Evolutionary conservation across 2,888 invertebrate species (phyloP), one percentile per base, ranked within the genome.

Genomic region (Meteorus cinctellus): DNA sequence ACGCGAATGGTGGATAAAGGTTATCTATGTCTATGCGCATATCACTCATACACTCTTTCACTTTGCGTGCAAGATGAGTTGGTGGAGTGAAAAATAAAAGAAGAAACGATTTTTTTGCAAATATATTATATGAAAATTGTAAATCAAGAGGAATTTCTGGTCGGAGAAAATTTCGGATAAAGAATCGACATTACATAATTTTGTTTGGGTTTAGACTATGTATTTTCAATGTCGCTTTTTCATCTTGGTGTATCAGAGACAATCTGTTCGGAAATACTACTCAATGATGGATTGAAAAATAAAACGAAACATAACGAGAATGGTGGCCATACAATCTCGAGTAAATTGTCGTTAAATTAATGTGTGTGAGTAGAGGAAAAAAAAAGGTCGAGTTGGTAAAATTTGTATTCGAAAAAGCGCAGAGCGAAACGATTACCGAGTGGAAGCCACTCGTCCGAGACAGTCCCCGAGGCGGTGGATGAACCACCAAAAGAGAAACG

Each of bases 1-100:
- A 82, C 83, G 80, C 81, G 79, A 79, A 82, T 77, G 77, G 81
- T 82, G 82, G 82, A 78, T 77, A 55, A 81, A 80, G 87, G 87
- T 87, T 87, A 87, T 87, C 87, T 68, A 8, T 19, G 29, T 24
- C 63, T 29, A n/a, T 62, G 12, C 62, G 62, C 27, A 62, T 72
- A 72, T 72, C 72, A 45, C 36, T 8, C 8, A 41, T 12, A 12
- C 41, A 41, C 41, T 34, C 34, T 5, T 41, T 41, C 41, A 59
- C 66, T 62, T 31, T 45, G 62, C 67, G 72, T 55, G 60, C n/a
- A 72, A 62, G 76, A 45, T 72, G 70, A 68, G 70, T 68, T 74
- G 1, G 41, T 71, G 69, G 72, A 74, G 29, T 45, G 65, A 41
- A 68, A 27, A 67, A 74, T 60, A 66, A 68, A 71, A 75, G 69